Evolutionary conservation across 2,888 invertebrate genomes (phyloP), one percentile per base, ranked within the genome.

Genomic region (Acanthococcus lagerstroemiae): DNA sequence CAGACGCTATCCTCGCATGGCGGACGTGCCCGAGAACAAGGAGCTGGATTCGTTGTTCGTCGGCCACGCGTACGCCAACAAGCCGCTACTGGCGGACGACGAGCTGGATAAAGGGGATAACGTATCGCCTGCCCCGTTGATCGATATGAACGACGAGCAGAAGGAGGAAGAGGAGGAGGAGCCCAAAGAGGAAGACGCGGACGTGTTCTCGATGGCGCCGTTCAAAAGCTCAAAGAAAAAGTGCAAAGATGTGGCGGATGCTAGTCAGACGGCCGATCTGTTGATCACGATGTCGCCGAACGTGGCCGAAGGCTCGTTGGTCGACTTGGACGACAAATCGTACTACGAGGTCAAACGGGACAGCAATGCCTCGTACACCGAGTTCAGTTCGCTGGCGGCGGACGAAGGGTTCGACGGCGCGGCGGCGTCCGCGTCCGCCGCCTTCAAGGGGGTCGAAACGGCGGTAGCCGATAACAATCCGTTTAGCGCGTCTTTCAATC

Each of bases 31-130:
- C 17, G 76, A 76, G 61, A 37, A 57, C 27, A 72, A 72, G 56
- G 78, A 77, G 50, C 81, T 81, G 52, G 82, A 81, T 72, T 80
- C 83, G 55, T 76, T 83, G 26, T 83, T 87, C 68, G 83, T 87
- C 5, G 83, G 87, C 0, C 87, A 87, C 74, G 85, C 84, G 71
- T 66, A 86, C 71, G 88, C 88, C 1, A 87, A 86, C 69, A 82
- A 83, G 70, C 88, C 88, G 1, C 75, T 90, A 45, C 74, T 90
- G 4, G 80, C 88, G 65, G 88, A 89, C 72, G 88, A 88, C 74
- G 88, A 89, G 72, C 75, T 88, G n/a, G 85, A 86, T 1, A 83
- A 84, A 63, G 75, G 73, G 12, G 73, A 73, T 22, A 69, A 65
- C 44, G 70, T 67, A n/a, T 69, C 70, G 0, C 71, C 71, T 2